phyloP scores from a whole-genome alignment of 2,113 vertebrate genomes.

The Megaptera novaeangliae region DNA sequence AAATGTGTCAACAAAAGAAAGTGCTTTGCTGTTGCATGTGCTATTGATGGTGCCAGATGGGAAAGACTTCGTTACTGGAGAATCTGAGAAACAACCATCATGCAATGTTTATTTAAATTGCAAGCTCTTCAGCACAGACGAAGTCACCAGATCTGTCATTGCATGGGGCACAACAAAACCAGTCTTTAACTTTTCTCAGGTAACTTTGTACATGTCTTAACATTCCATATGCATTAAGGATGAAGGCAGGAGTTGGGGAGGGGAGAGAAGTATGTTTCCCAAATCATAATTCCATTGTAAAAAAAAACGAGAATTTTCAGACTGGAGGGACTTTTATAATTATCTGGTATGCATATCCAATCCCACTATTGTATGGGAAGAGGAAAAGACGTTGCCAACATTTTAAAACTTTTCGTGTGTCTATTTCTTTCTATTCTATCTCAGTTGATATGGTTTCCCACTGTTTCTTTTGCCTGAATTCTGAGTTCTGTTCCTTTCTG shows the following conservation, averaged over 20 bases:
- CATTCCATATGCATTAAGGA: background rate
- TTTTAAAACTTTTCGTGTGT: background rate
- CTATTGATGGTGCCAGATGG: constrained; percentile 93
- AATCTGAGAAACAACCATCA: constrained; percentile 48
- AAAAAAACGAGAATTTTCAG: background rate
- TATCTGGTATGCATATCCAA: background rate
- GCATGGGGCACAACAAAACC: constrained; percentile 89
- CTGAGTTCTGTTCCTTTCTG: background rate
- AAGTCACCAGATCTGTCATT: constrained; percentile 84
- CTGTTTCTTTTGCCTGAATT: constrained; percentile 33
- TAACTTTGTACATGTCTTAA: constrained; percentile 53
- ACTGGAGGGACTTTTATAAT: background rate
- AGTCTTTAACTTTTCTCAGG: constrained; percentile 91
- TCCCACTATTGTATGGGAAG: background rate
- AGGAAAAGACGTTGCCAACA: background rate
- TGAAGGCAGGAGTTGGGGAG: background rate
- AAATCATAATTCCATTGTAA: background rate
- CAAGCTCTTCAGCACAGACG: constrained; percentile 91
- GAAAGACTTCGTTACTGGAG: constrained; percentile 82
- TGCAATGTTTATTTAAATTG: constrained; percentile 92
- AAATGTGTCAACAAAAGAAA: constrained; percentile 53
- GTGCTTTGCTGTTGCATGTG: constrained; percentile 84
- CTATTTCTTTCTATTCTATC: background rate
- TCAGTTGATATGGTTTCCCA: background rate
- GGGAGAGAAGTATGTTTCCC: background rate